Percentiles rank a stretch among this genome's conserved stretches.
Evolutionary conservation across 37 sponge, comb jelly and placozoan genomes (phyloP).

Genomic region (Theonella swinhoei): DNA sequence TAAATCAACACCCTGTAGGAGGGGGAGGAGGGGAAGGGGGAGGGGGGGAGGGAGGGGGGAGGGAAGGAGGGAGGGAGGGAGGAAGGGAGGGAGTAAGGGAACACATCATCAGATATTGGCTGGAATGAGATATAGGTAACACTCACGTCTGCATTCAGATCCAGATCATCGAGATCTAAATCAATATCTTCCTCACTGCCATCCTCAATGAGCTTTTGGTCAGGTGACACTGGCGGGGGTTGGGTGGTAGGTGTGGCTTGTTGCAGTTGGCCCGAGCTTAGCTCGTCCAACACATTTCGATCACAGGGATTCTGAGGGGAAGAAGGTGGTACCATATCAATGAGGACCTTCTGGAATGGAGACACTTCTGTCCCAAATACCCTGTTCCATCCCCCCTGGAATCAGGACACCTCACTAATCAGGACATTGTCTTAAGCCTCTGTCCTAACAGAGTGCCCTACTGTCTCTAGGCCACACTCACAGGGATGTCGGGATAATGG

Average conservation of each 20-base stretch:
- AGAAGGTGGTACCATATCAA: background rate
- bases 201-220: background rate
- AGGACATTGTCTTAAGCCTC: no score
- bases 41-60: no score
- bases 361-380: background rate
- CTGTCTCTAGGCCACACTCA: background rate
- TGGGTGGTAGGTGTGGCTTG: background rate
- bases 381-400: background rate
- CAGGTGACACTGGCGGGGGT: background rate
- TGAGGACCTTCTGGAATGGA: background rate
- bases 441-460: background rate
- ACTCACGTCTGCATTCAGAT: conserved; percentile 37
- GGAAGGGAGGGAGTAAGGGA: background rate
- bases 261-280: conserved; percentile 11
- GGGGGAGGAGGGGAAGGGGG: background rate
- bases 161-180: conserved; percentile 17
- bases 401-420: background rate
- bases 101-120: background rate
- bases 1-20: conserved; percentile 37
- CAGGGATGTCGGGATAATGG: conserved; percentile 21
- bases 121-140: background rate
- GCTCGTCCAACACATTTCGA: conserved; percentile 56
- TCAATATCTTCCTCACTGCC: conserved; percentile 70
- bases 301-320: conserved; percentile 22
- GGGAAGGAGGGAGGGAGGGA: background rate